Percentiles rank a stretch among this genome's conserved stretches.
Evolutionary conservation across 2,113 vertebrate genomes (phyloP).

Genomic region (Takifugu flavidus): DNA sequence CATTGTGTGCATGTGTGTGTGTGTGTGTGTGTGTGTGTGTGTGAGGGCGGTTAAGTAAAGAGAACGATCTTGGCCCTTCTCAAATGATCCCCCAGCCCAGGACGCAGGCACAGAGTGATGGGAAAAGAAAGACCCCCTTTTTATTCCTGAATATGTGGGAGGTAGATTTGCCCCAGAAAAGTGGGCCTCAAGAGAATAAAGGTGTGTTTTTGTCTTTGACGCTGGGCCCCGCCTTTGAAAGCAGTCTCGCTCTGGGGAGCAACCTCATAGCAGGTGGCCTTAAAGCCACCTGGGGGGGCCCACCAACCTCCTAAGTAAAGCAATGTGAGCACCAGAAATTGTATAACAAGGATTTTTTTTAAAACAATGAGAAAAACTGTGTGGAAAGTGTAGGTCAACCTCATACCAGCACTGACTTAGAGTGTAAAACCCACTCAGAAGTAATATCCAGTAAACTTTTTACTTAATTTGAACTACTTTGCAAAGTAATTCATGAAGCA

Average conservation of each 20-base stretch:
- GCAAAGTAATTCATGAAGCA: slow-evolving; percentile 76
- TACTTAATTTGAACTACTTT: slow-evolving; percentile 62
- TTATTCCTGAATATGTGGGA: slow-evolving; percentile 77
- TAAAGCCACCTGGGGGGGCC: slow-evolving; percentile 73
- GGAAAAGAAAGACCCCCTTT: slow-evolving; percentile 73
- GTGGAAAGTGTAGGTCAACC: slow-evolving; percentile 27
- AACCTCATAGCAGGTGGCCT: slow-evolving; percentile 79
- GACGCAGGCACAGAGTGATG: slow-evolving; percentile 56
- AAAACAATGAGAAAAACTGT: slow-evolving; percentile 43
- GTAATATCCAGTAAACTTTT: slow-evolving; percentile 86
- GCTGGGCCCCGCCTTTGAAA: slow-evolving; percentile 66
- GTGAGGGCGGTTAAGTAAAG: slow-evolving; percentile 29
- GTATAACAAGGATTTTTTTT: slow-evolving; percentile 22
- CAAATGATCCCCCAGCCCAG: slow-evolving; percentile 73
- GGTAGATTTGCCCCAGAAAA: slow-evolving; percentile 77
- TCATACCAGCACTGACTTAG: too few species aligned
- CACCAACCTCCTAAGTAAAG: slow-evolving; percentile 54
- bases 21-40: slow-evolving; percentile 63
- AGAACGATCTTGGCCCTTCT: slow-evolving; percentile 73
- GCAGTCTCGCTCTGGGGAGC: slow-evolving; percentile 74
- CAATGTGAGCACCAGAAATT: slow-evolving; percentile 52
- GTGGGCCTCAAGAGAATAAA: slow-evolving; percentile 79
- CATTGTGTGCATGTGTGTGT: slow-evolving; percentile 69
- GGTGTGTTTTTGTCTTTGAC: slow-evolving; percentile 80
- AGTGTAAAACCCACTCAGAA: background rate